Base-by-base conservation (phyloP, 2,888 invertebrate genomes). In the Heliconius aoede region DNA sequence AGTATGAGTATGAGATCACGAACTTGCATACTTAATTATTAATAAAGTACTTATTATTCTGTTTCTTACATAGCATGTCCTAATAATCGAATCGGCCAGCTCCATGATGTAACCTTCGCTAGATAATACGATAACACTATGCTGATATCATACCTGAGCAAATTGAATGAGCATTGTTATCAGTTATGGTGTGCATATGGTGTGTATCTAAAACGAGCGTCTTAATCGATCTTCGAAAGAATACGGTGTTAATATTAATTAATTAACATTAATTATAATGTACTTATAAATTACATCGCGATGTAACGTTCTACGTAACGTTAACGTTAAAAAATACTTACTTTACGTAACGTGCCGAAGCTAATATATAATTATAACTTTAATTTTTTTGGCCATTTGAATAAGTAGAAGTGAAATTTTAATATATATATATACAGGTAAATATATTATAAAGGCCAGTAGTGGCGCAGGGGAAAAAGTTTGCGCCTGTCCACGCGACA, bases 71-170 rank as follows among this genome's bases (percentile, higher is more conserved):
- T 51, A 73, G 62, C 24, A 46, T 64, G 58, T 72, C 72, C 32
- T 71, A 73, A 76, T 73, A 78, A 61, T 73, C 61, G 15, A 65
- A 71, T 72, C 74, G 78, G 67, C 68, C 76, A 68, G 74, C 69
- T 58, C 60, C 61, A 76, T 78, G 72, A 76, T 72, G 72, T 78
- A 80, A 81, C 30, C 62, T 58, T 55, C 62, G 72, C 24, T 73
- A 77, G 80, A 83, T 81, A 79, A 77, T 51, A 51, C 61, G 82
- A 77, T 81, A 81, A 81, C 65, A 76, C 62, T 77, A 79, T 81
- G n/a, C n/a, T n/a, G 81, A 80, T 82, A 81, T 83, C 81, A 81
- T 81, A 73, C 80, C 79, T 74, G 36, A 72, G 78, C 67, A 79
- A 78, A 81, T 78, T 79, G 77, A 81, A 78, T 79, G 77, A 75